phyloP scores from a whole-genome alignment of 2,113 vertebrate genomes.

The Murina feae region DNA sequence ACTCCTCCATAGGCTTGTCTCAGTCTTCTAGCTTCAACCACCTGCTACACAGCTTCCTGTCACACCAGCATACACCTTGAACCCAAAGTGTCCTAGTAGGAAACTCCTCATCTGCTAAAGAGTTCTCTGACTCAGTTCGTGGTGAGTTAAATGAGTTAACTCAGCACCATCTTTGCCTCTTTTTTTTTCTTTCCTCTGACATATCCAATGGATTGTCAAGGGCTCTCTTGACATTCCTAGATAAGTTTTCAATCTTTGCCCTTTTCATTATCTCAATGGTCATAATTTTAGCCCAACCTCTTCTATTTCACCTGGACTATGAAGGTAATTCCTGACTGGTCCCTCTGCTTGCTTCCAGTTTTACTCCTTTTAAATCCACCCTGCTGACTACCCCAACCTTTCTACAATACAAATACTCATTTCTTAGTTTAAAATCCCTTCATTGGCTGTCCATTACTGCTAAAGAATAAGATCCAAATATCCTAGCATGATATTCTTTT shows the following conservation, averaged over 20 bases:
- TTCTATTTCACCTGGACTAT: background rate
- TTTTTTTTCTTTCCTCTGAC: background rate
- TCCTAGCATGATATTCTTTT: background rate
- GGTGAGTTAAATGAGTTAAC: background rate
- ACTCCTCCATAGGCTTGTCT: background rate
- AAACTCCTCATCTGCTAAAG: background rate
- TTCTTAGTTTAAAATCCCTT: background rate
- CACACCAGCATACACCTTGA: background rate
- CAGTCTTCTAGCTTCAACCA: background rate
- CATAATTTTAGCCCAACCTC: background rate
- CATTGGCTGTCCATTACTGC: background rate
- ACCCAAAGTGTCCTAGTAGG: background rate
- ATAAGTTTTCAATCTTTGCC: background rate
- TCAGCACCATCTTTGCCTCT: background rate
- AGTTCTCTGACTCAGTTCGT: background rate
- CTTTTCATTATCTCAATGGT: background rate
- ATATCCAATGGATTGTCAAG: background rate
- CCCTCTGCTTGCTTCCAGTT: background rate
- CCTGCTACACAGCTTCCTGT: background rate
- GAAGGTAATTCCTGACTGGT: background rate
- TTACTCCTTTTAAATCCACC: background rate
- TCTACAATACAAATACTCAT: background rate
- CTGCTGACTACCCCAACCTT: background rate
- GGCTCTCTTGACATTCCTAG: background rate
- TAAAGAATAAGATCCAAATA: background rate